Evolutionary conservation across 2,113 vertebrate genomes (phyloP).

Genomic region (Diadophis punctatus): DNA sequence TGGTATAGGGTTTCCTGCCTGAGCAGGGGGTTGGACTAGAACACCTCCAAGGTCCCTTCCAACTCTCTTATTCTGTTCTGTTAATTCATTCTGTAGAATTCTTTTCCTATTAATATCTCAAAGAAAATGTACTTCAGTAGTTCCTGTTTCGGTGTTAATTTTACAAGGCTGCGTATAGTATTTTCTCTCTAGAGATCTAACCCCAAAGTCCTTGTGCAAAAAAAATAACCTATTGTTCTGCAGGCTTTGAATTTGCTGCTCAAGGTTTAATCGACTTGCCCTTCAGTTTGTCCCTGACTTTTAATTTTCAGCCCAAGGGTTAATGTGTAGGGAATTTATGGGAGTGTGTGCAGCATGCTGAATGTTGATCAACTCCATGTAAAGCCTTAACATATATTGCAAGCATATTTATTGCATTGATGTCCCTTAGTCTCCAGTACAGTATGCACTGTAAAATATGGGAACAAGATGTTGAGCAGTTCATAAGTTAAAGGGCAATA

Average conservation of each 20-base stretch:
- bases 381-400: neutral
- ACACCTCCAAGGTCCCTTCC: too few species aligned
- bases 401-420: neutral
- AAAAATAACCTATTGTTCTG: neutral
- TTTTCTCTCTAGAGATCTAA: neutral
- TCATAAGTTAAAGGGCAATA: neutral
- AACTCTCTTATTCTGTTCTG: too few species aligned
- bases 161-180: constrained; percentile 29
- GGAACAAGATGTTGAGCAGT: neutral
- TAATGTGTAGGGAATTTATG: neutral
- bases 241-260: constrained; percentile 23
- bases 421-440: neutral
- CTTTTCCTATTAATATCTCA: constrained; percentile 42
- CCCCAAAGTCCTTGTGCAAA: neutral
- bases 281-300: neutral
- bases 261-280: neutral
- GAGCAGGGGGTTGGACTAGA: too few species aligned
- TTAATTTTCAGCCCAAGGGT: constrained; percentile 1
- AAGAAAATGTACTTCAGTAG: constrained; percentile 41
- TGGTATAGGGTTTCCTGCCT: too few species aligned
- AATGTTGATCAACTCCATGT: neutral
- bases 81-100: neutral
- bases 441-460: neutral
- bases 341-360: too few species aligned
- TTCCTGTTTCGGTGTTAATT: constrained; percentile 36